Evolutionary conservation across 2,113 vertebrate genomes (phyloP), one percentile per base, ranked within the genome.

Genomic region (Lipophrys pholis): DNA sequence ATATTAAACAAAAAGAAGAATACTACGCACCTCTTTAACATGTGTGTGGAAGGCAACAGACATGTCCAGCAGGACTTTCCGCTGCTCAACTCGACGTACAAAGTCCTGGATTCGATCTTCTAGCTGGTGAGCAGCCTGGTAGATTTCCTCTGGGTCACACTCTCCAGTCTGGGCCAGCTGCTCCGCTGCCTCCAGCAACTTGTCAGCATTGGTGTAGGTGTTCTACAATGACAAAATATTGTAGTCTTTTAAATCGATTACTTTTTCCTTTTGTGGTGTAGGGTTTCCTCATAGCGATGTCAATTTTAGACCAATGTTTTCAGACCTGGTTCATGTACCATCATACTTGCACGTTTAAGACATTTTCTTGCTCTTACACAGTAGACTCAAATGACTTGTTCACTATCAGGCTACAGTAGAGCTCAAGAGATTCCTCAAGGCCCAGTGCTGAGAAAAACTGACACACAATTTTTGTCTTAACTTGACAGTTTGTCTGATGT

Each of bases 31-130:
- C 96, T 99, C 98, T 90, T 99, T 99, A 48, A 97, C 97, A 0
- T 99, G 98, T 0, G 97, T 98, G 84, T 99, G 98, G 77, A 99
- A 99, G 46, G 97, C 96, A 62, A 99, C 98, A 0, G 98, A 99
- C 97, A 99, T 99, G 91, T 99, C 97, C 81, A 99, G 90, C 7
- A 99, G 92, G 82, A 97, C 93, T 91, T 99, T 99, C 8, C 98
- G 95, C n/a, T 98, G 97, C 80, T 99, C 97, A 0, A 99, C 98
- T 0, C 98, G 95, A n/a, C 97, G 91, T 30, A 99, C 98, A 70
- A 99, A 99, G 88, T 99, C 98, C 90, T 99, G 98, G 78, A 99
- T 99, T 58, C 97, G 93, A 86, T 99, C 97, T 77, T 99, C 97
- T 0, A 99, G 93, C 87, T 98, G 97, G 89, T 98, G 98, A 48